Base-by-base conservation (phyloP, 2,113 vertebrate species). In the Panthera leo region DNA sequence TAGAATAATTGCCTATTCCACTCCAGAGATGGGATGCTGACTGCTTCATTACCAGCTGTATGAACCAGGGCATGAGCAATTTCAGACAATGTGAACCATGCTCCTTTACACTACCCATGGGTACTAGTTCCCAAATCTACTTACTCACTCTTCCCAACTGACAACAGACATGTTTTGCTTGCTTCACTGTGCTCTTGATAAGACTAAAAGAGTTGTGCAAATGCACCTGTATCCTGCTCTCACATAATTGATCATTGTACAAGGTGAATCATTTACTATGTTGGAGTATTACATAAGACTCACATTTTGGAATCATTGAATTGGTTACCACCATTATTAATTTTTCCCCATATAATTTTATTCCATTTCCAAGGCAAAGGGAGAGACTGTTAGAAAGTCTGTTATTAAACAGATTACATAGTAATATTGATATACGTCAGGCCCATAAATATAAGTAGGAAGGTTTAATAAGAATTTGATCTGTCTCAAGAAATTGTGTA, bases 31-130 rank as follows among this genome's bases (percentile, higher is more conserved):
- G 89, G 83, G 79, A 42, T 79, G 68, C 91, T 93, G 97, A 84
- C 89, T 97, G 92, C 97, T 96, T 98, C 97, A 93, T 98, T 98
- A 97, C 68, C 73, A 93, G 86, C 78, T 95, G 96, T 55, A 91
- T 92, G 95, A 96, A 93, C 45, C 85, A 95, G 95, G 85, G 42
- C 89, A 88, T 34, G 67, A 97, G 91, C 95, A 93, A 98, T 98
- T 97, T 91, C 95, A 97, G 89, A 95, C 94, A 94, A 27, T 86
- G 76, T 93, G 97, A 97, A 94, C 96, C 83, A n/a, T 92, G 73
- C 53, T 91, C 70, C 61, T 95, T 92, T 83, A 94, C 25, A 79
- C 78, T 80, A n/a, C 68, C 58, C 15, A 23, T 93, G 78, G 95
- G 27, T 79, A 36, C 61, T 42, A 25, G 82, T 42, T 97, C 83